Evolutionary conservation across 2,113 vertebrate species (phyloP).

Genomic region (Echinops telfairi): DNA sequence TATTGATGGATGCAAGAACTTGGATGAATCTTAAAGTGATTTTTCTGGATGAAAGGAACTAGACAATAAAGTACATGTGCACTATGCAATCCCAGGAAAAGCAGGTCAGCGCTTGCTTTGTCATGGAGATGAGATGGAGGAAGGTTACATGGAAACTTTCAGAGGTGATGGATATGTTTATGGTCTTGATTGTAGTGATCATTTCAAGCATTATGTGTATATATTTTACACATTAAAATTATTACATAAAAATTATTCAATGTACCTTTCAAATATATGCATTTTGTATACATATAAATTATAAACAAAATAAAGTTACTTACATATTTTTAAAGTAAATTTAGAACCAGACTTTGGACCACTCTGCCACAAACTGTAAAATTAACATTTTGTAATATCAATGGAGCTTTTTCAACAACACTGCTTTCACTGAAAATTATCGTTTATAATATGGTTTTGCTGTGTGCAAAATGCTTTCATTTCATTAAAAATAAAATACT

Average conservation of each 20-base stretch:
- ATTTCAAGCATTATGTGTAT: background rate
- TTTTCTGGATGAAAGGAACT: background rate
- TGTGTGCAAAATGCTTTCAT: background rate
- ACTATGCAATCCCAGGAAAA: background rate
- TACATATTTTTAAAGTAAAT: background rate
- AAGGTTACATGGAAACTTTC: background rate
- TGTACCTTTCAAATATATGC: background rate
- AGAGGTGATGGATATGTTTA: background rate
- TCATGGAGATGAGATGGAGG: background rate
- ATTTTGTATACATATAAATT: background rate
- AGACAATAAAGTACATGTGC: background rate
- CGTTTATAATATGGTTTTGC: background rate
- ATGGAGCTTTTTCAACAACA: background rate
- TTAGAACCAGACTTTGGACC: background rate
- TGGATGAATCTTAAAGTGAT: background rate
- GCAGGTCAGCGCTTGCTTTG: background rate
- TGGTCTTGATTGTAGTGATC: background rate
- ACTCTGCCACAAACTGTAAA: background rate
- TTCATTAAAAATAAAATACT: conserved; percentile 16
- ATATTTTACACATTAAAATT: no score
- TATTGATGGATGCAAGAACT: background rate
- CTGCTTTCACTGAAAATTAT: background rate
- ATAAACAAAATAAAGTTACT: background rate
- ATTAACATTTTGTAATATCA: background rate
- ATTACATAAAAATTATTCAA: background rate